Percentiles rank a stretch among this genome's conserved stretches.
These are phyloP conservation scores for Rambutsinella grinnellia DNA, from an alignment of 2,888 invertebrate species.

Conservation along the genomic window DNA sequence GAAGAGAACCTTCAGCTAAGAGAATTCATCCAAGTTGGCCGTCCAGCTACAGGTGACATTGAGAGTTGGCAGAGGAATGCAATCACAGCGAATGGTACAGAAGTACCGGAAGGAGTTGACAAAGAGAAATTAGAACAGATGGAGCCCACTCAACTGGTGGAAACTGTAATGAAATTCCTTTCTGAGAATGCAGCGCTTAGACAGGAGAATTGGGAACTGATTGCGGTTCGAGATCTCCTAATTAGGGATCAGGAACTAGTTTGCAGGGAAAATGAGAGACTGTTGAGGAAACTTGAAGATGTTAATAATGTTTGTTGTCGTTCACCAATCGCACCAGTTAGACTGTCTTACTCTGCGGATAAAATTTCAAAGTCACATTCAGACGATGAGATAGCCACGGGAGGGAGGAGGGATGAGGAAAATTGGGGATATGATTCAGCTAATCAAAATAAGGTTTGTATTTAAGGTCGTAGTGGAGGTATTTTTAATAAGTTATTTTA, in stretches of 20 bases:
- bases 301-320: constrained; percentile 88
- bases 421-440: constrained; percentile 72
- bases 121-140: constrained; percentile 81
- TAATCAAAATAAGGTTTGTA: constrained; percentile 51
- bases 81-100: constrained; percentile 33
- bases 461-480: not conserved
- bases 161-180: constrained; percentile 88
- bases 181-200: constrained; percentile 73
- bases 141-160: constrained; percentile 84
- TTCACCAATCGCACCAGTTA: constrained; percentile 84
- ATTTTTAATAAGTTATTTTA: not conserved
- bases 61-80: constrained; percentile 49
- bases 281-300: constrained; percentile 89
- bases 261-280: constrained; percentile 89
- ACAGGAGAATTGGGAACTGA: constrained; percentile 88
- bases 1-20: constrained; percentile 91
- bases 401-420: constrained; percentile 51
- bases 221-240: constrained; percentile 82
- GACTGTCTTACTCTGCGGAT: constrained; percentile 79
- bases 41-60: constrained; percentile 53
- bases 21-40: constrained; percentile 70
- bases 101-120: constrained; percentile 71
- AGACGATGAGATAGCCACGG: constrained; percentile 62
- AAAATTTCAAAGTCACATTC: constrained; percentile 69
- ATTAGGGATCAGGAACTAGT: constrained; percentile 90